phyloP scores from a whole-genome alignment of 2,797 vertebrate species.

The Melanotaenia maccullochi region DNA sequence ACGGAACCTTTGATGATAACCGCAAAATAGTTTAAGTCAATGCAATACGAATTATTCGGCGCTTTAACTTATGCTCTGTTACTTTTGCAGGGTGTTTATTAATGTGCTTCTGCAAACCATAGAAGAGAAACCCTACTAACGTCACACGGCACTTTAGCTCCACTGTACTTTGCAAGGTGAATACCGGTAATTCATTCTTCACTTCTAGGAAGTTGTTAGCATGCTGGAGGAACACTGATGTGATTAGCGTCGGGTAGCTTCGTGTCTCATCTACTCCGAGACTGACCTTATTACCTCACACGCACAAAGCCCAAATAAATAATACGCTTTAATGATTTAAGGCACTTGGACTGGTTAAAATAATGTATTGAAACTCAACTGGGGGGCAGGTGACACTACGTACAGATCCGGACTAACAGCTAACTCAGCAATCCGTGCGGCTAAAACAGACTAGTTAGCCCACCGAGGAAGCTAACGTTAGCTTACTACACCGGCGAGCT shows the following conservation, averaged over 20 bases:
- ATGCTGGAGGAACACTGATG: slow-evolving; percentile 17
- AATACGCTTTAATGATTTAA: neutral
- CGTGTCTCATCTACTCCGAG: neutral
- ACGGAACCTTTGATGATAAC: too few relatives aligned
- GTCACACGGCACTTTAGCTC: fast-evolving
- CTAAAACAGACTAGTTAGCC: slow-evolving; percentile 42
- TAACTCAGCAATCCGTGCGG: slow-evolving; percentile 23
- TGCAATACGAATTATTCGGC: neutral
- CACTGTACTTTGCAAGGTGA: neutral
- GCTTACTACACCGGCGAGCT: slow-evolving; percentile 51
- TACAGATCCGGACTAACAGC: slow-evolving; percentile 37
- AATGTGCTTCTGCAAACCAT: neutral
- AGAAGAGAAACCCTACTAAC: neutral
- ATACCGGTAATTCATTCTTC: neutral
- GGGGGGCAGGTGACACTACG: neutral
- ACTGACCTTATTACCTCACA: neutral
- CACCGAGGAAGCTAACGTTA: slow-evolving; percentile 49
- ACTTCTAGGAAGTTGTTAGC: slow-evolving; percentile 53
- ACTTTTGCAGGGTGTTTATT: neutral
- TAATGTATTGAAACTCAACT: neutral
- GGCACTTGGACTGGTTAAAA: fast-evolving
- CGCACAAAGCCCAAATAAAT: fast-evolving
- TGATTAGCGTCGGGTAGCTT: slow-evolving; percentile 24
- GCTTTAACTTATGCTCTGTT: too few relatives aligned
- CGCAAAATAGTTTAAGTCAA: neutral